Evolutionary conservation across 2,113 vertebrate species (phyloP), one percentile per base, ranked within the genome.

Genomic region (Tympanuchus pallidicinctus): DNA sequence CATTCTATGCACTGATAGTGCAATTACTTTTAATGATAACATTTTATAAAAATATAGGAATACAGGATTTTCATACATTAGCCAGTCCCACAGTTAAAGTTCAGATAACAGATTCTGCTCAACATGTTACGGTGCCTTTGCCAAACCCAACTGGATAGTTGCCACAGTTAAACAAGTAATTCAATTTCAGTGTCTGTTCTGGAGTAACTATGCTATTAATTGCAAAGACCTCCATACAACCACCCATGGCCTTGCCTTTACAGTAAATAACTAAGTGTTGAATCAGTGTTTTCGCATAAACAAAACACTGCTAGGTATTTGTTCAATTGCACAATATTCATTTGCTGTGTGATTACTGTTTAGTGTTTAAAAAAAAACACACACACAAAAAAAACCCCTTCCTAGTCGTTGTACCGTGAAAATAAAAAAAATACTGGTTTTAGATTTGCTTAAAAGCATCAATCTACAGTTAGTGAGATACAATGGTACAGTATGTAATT

Each of bases 211-310:
- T 98, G 96, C 97, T 97, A 97, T 97, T 96, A 97, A 98, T 97
- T 98, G 97, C 97, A 96, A 95, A 98, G 97, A 98, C 97, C 98
- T 98, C 98, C 98, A 98, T 98, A 96, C 98, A 98, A 98, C 97
- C 98, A 98, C 97, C 97, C 98, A 98, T 98, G 98, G 98, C 98
- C 98, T 98, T 98, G 97, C 97, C 97, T 98, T 98, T 97, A 97
- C 97, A 97, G 96, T 98, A 96, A 97, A 97, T 97, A 97, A 97
- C 87, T 97, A 96, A 97, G 92, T 91, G 95, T 98, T 97, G 85
- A 88, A 88, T 94, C 95, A 76, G 88, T 97, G 95, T 94, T 97
- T 98, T 97, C 96, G 95, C 97, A 96, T 97, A 97, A 97, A 90
- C 93, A 97, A 96, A 96, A 97, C 96, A 97, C 97, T 97, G 94